Conservation (phyloP, 2,113 vertebrate genomes). For the Chelonoidis abingdonii region DNA sequence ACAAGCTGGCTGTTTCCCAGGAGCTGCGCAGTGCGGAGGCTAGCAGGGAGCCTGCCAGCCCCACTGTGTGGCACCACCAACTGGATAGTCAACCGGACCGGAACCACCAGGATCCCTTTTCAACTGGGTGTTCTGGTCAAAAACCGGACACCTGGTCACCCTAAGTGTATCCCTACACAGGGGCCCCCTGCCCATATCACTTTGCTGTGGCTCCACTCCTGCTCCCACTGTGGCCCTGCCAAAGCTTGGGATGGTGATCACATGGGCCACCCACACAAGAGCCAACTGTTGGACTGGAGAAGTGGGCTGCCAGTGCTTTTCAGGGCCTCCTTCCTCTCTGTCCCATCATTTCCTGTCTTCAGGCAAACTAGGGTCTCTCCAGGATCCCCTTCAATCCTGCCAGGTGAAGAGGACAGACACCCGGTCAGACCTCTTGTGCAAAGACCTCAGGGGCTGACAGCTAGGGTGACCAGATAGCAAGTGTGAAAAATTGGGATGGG, state of each 20-base stretch:
- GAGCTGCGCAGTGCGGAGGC: too few species aligned
- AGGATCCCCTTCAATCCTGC: constrained; percentile 51
- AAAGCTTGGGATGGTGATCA: neutral
- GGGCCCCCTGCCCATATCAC: neutral
- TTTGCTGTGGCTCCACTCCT: neutral
- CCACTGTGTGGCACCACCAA: too few species aligned
- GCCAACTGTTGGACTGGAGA: neutral
- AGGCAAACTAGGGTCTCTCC: neutral
- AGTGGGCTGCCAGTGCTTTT: neutral
- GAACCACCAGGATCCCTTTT: too few species aligned
- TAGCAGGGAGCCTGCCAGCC: too few species aligned
- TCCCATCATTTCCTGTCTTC: neutral
- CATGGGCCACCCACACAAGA: neutral
- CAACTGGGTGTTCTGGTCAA: too few species aligned
- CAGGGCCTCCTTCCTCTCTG: neutral
- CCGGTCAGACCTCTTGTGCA: constrained; percentile 86
- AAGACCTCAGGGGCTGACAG: constrained; percentile 89
- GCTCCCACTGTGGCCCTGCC: neutral
- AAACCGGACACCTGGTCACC: too few species aligned
- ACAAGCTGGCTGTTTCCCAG: too few species aligned
- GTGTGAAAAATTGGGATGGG: too few species aligned
- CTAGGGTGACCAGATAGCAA: constrained; percentile 56
- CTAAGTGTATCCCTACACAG: neutral
- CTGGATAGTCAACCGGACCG: too few species aligned
- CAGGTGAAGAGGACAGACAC: constrained; percentile 90